These are phyloP conservation scores for Cantharis flavilabris DNA, from an alignment of 2,888 invertebrate species.

Conservation along the genomic window DNA sequence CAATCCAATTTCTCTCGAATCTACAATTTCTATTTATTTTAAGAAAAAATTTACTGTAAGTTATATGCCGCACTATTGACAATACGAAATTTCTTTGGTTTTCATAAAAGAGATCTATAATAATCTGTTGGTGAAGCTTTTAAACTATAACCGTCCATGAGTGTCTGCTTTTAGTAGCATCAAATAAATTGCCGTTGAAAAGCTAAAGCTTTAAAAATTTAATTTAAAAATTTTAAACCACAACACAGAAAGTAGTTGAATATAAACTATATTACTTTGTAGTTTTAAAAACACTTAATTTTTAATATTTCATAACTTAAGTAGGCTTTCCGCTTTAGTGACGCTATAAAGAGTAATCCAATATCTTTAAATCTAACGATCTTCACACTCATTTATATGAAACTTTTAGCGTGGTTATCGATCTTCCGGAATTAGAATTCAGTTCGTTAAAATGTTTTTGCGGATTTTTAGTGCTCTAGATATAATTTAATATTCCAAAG, in stretches of 20 bases:
- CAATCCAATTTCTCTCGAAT: background rate
- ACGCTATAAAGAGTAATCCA: background rate
- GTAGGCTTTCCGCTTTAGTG: background rate
- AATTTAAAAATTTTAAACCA: background rate
- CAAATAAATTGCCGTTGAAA: background rate
- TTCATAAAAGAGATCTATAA: background rate
- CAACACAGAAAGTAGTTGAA: background rate
- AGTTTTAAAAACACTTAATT: background rate
- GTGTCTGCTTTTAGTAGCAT: background rate
- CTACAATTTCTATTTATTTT: background rate
- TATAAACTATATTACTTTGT: background rate
- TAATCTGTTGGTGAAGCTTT: background rate
- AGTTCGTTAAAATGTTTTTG: background rate
- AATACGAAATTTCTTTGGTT: background rate
- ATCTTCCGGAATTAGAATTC: background rate
- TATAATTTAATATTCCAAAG: background rate
- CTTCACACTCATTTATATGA: background rate
- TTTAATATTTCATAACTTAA: background rate
- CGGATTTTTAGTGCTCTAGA: background rate
- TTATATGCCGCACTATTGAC: background rate
- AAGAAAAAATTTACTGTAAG: background rate
- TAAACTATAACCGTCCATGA: background rate
- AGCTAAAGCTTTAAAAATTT: background rate
- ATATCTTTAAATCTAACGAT: background rate
- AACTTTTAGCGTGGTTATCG: background rate